phyloP scores from a whole-genome alignment of 2,113 vertebrate genomes.

The Theristicus caerulescens region DNA sequence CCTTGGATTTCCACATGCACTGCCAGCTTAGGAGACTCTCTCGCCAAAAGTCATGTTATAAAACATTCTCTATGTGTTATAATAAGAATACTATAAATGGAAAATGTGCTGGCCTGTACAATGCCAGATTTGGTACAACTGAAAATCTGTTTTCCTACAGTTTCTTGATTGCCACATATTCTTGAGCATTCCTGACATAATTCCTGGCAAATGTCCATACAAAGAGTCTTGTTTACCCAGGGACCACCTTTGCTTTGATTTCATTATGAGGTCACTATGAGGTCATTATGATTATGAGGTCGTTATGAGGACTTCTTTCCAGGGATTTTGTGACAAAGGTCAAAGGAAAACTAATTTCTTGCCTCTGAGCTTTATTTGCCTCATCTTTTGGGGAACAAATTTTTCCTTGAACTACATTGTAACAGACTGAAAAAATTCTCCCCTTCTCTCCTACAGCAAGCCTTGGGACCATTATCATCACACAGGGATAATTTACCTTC shows the following conservation, averaged over 20 bases:
- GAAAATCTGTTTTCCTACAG: neutral
- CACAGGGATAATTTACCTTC: neutral
- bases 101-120: neutral
- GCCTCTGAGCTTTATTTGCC: neutral
- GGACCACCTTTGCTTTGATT: neutral
- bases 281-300: neutral
- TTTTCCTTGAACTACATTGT: neutral
- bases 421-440: neutral
- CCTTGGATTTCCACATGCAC: neutral
- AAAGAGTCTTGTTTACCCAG: neutral
- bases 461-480: neutral
- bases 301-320: neutral
- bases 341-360: neutral
- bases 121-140: neutral
- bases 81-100: neutral
- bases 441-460: neutral
- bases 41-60: neutral
- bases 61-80: neutral
- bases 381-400: neutral
- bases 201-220: neutral
- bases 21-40: neutral
- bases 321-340: neutral
- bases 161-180: neutral
- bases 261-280: neutral
- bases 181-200: neutral